Conservation (phyloP, 2,797 vertebrate species). For the Crossoptilon crossoptilon region DNA sequence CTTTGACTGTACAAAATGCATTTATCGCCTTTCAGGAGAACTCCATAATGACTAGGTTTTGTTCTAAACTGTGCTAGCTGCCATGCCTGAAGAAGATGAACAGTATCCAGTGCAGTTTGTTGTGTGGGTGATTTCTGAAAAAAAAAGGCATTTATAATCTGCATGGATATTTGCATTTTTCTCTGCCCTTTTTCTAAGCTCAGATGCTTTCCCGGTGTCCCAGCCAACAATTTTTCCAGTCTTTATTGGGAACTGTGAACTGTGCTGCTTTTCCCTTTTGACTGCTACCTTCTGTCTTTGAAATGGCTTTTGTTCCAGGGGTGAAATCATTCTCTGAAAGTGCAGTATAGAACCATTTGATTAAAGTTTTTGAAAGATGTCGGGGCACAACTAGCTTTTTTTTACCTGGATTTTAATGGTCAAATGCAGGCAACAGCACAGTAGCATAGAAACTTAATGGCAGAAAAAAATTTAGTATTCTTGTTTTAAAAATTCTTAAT, state of each 20-base stretch:
- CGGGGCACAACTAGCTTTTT: too few species aligned
- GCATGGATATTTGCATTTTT: not conserved
- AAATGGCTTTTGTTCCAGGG: not conserved
- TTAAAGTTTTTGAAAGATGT: not conserved
- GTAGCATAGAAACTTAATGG: not conserved
- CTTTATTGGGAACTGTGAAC: not conserved
- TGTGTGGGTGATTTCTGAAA: not conserved
- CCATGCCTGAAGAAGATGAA: not conserved
- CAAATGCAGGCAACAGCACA: not conserved
- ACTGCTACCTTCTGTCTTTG: not conserved
- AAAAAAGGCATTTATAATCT: not conserved
- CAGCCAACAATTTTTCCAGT: not conserved
- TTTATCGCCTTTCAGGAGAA: not conserved
- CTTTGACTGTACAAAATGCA: not conserved
- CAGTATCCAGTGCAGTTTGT: not conserved
- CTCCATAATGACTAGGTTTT: not conserved
- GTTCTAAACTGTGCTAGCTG: not conserved
- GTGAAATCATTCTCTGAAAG: not conserved
- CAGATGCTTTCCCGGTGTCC: not conserved
- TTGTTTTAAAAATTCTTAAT: not conserved
- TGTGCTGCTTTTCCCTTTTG: not conserved
- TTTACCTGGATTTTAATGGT: not conserved
- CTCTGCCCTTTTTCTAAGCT: not conserved
- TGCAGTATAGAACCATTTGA: not conserved
- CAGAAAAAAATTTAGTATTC: not conserved